Evolutionary conservation across 2,797 vertebrate genomes (phyloP), one percentile per base, ranked within the genome.

Genomic region (Oreochromis mossambicus): DNA sequence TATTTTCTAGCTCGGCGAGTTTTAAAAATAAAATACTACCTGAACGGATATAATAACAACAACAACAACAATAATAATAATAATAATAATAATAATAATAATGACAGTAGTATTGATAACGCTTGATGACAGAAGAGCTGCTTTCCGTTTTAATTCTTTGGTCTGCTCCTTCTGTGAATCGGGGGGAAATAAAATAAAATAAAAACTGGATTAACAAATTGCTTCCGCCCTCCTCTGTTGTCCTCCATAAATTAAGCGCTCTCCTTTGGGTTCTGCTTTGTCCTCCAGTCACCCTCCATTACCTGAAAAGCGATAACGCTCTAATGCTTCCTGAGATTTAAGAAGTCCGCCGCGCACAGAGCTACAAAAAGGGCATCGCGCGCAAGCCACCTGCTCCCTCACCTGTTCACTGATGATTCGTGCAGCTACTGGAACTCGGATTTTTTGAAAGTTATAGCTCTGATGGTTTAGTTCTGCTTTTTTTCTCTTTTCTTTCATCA

Each of bases 371-470:
- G 87, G 87, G 81, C 88, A 90, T 10, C 61, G 79, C 43, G 63
- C 77, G 17, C 3, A 17, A 66, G 50, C 58, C 91, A 92, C 93
- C 92, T 94, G 92, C 91, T 89, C 77, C 78, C 83, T 90, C 93
- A 93, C 90, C 91, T 93, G 90, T 77, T 91, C 85, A 9, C 81
- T 26, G 68, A 19, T 2, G 19, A 63, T 9, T 46, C 51, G 6
- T 1, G 66, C 84, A 41, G 83, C 51, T 68, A 48, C 55, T 75
- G 83, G 38, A 81, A 80, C 76, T 79, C 52, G 81, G 76, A 92
- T 89, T 85, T 63, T 50, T 43, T 77, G 83, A 86, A 86, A 88
- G 78, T 77, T 87, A 70, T 66, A 61, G 68, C 70, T 75, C 58
- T 50, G 11, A 61, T 66, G 34, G 38, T 24, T 43, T 43, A 63